Evolutionary conservation across 2,888 invertebrate genomes (phyloP).

Genomic region (Terebella lapidaria): DNA sequence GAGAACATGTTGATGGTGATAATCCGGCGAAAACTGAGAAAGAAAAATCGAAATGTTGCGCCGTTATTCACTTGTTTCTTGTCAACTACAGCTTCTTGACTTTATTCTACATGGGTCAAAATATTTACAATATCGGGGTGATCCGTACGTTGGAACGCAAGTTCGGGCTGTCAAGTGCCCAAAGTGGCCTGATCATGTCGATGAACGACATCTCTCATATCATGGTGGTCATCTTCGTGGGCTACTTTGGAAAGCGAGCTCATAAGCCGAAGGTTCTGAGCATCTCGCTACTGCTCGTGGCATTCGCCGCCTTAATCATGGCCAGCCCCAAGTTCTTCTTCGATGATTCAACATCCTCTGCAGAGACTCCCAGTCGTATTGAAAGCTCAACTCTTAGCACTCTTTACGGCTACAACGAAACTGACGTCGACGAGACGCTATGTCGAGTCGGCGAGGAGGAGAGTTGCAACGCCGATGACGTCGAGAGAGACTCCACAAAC

Average conservation of each 20-base stretch:
- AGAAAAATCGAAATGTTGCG: too few relatives aligned
- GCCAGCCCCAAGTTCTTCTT: slow-evolving; percentile 21
- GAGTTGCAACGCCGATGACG: not conserved
- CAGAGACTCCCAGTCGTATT: not conserved
- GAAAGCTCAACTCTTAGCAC: not conserved
- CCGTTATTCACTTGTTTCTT: slow-evolving; percentile 11
- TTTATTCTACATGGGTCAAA: slow-evolving; percentile 9
- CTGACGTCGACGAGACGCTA: not conserved
- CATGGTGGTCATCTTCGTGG: slow-evolving; percentile 21
- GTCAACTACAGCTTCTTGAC: slow-evolving; percentile 10
- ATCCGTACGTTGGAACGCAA: slow-evolving; percentile 24
- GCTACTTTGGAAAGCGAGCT: slow-evolving; percentile 20
- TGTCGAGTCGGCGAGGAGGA: not conserved
- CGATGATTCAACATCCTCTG: not conserved
- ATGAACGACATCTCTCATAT: slow-evolving; percentile 23
- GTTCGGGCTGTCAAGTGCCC: slow-evolving; percentile 23
- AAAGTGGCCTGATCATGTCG: slow-evolving; percentile 19
- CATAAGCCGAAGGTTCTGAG: slow-evolving; percentile 24
- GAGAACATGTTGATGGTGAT: too few relatives aligned
- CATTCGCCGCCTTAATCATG: slow-evolving; percentile 20
- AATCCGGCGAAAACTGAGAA: too few relatives aligned
- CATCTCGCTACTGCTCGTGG: slow-evolving; percentile 12
- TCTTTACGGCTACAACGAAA: not conserved
- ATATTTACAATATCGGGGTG: slow-evolving; percentile 16
- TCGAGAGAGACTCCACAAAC: not conserved